Evolutionary conservation across 30 jellyfish, hydroid and myxozoan genomes (phyloP).

Genomic region (Clytia hemisphaerica): DNA sequence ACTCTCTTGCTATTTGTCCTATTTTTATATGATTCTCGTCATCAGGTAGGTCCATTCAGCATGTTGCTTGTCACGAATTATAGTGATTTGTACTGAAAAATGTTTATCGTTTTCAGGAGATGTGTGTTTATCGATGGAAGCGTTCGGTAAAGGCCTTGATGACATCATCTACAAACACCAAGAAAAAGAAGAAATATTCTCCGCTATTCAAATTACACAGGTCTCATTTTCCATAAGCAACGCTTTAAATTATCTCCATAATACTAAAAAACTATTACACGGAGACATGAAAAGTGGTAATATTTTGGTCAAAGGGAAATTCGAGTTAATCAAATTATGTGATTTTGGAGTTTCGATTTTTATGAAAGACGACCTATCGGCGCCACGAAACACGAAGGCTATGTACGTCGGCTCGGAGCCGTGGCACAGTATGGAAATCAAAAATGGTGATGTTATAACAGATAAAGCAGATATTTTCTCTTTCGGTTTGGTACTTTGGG

Average conservation of each 20-base stretch:
- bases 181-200: slow-evolving; percentile 34
- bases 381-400: slow-evolving; percentile 50
- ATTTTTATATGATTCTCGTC: too few relatives aligned
- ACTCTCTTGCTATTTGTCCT: too few relatives aligned
- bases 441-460: slow-evolving; percentile 51
- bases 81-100: too few relatives aligned
- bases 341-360: slow-evolving; percentile 77
- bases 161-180: slow-evolving; percentile 29
- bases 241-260: slow-evolving; percentile 67
- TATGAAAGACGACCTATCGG: slow-evolving; percentile 62
- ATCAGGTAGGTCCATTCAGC: too few relatives aligned
- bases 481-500: slow-evolving; percentile 87
- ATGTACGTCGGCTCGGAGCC: slow-evolving; percentile 75
- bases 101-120: slow-evolving; percentile 62
- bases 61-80: too few relatives aligned
- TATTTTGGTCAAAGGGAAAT: slow-evolving; percentile 48
- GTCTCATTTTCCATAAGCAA: slow-evolving; percentile 52
- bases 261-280: slow-evolving; percentile 51
- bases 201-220: slow-evolving; percentile 42
- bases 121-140: slow-evolving; percentile 82
- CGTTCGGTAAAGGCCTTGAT: slow-evolving; percentile 64
- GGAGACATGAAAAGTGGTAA: slow-evolving; percentile 93
- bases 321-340: slow-evolving; percentile 64
- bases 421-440: slow-evolving; percentile 69
- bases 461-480: slow-evolving; percentile 89